Evolutionary conservation across 2,888 invertebrate genomes (phyloP).

Genomic region (Campaea margaritaria): DNA sequence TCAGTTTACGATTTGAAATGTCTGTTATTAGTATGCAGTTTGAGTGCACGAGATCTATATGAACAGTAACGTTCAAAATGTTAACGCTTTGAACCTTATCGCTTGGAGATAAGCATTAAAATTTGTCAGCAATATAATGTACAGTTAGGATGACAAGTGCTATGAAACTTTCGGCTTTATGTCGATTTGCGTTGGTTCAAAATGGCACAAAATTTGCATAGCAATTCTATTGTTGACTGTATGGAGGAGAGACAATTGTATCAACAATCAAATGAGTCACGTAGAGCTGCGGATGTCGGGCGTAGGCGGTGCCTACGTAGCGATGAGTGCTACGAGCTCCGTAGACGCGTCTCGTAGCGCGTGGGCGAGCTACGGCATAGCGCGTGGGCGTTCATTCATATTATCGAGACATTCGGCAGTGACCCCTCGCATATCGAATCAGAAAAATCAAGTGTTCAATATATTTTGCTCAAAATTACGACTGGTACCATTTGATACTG

Average conservation of each 20-base stretch:
- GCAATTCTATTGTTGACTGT: conserved; percentile 1
- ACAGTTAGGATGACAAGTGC: conserved; percentile 5
- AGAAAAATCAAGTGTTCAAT: not conserved
- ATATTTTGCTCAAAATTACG: too few relatives aligned
- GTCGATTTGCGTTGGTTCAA: conserved; percentile 7
- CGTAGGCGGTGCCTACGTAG: conserved; percentile 48
- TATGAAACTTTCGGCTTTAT: conserved; percentile 4
- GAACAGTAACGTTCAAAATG: conserved; percentile 7
- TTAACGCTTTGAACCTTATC: conserved; percentile 10
- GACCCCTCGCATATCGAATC: not conserved
- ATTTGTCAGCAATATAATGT: not conserved
- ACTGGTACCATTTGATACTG: too few relatives aligned
- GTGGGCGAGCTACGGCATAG: conserved; percentile 56
- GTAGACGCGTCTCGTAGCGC: conserved; percentile 52
- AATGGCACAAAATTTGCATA: conserved; percentile 1
- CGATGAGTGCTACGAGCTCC: conserved; percentile 33
- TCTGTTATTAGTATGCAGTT: conserved; percentile 31
- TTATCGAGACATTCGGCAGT: not conserved
- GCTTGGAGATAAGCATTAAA: conserved; percentile 6
- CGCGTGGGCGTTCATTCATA: conserved; percentile 59
- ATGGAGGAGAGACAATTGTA: conserved; percentile 14
- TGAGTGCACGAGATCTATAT: conserved; percentile 24
- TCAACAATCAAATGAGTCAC: conserved; percentile 31
- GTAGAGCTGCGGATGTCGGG: conserved; percentile 22
- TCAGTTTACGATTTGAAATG: conserved; percentile 21